Percentiles rank a stretch among this genome's conserved stretches.
phyloP scores from a whole-genome alignment of 30 jellyfish, hydroid and myxozoan genomes.

The Catostylus mosaicus region DNA sequence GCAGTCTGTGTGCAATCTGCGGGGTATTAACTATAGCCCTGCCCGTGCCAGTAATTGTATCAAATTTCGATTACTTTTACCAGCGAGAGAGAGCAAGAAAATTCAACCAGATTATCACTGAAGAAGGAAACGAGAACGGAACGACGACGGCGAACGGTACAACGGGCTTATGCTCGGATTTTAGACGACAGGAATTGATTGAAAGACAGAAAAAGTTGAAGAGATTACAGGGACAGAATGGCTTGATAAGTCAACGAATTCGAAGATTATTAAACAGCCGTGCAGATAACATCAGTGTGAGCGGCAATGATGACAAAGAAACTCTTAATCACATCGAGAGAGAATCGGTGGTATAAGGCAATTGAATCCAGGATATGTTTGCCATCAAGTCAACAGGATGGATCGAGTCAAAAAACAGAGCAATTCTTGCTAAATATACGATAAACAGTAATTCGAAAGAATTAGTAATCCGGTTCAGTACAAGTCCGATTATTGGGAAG shows the following conservation, averaged over 20 bases:
- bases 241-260: conserved; percentile 45
- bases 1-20: conserved; percentile 92
- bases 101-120: conserved; percentile 63
- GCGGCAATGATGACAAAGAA: background rate
- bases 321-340: conserved; percentile 12
- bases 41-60: conserved; percentile 98
- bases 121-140: background rate
- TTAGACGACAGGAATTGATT: conserved; percentile 64
- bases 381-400: too few relatives aligned
- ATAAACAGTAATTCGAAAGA: too few relatives aligned
- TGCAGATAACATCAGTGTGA: background rate
- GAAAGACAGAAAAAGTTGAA: conserved; percentile 73
- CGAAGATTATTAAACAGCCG: conserved; percentile 3
- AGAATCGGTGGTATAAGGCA: conserved; percentile 72
- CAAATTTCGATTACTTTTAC: conserved; percentile 93
- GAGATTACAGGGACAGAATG: conserved; percentile 62
- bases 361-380: too few relatives aligned
- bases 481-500: too few relatives aligned
- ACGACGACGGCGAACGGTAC: background rate
- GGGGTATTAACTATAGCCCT: conserved; percentile 94
- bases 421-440: too few relatives aligned
- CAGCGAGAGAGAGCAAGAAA: conserved; percentile 87
- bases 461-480: too few relatives aligned
- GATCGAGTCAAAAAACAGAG: too few relatives aligned
- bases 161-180: background rate